Percentiles rank a stretch among this genome's conserved stretches.
Conservation (phyloP, 37 sponge, comb jelly and placozoan genomes). For the Aphrocallistes beatrix region DNA sequence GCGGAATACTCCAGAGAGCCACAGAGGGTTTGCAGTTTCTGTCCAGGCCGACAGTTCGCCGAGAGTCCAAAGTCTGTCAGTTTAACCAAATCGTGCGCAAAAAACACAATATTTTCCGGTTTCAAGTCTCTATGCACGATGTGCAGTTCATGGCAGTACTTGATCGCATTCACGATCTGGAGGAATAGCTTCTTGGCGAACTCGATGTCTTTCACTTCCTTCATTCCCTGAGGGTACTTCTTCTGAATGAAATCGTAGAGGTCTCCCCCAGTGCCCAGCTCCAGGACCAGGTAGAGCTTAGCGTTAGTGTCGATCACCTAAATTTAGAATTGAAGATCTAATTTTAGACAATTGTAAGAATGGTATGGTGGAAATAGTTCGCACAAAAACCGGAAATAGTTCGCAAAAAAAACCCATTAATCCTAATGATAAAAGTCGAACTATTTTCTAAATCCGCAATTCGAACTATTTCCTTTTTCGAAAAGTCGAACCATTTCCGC, state of each 20-base stretch:
- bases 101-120: constrained; percentile 93
- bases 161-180: constrained; percentile 77
- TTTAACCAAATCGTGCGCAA: constrained; percentile 43
- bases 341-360: too few relatives aligned
- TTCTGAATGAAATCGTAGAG: constrained; percentile 69
- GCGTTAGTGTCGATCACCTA: constrained; percentile 82
- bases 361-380: too few relatives aligned
- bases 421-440: too few relatives aligned
- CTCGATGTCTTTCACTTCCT: constrained; percentile 56
- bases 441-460: too few relatives aligned
- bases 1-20: constrained; percentile 92
- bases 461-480: too few relatives aligned
- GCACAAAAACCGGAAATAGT: too few relatives aligned
- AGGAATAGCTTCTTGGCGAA: constrained; percentile 51
- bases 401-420: too few relatives aligned
- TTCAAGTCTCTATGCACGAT: constrained; percentile 94
- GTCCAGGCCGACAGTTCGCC: constrained; percentile 75
- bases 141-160: constrained; percentile 87
- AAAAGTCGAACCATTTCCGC: too few relatives aligned
- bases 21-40: constrained; percentile 80
- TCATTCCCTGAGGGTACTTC: constrained; percentile 33
- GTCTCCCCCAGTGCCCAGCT: constrained; percentile 90
- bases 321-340: background rate
- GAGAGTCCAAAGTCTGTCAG: constrained; percentile 94
- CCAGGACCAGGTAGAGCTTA: constrained; percentile 86